A percentile compares a stretch with the other conserved stretches of the same genome.
Conservation (phyloP, 2,797 vertebrate genomes). For the Ara ararauna region DNA sequence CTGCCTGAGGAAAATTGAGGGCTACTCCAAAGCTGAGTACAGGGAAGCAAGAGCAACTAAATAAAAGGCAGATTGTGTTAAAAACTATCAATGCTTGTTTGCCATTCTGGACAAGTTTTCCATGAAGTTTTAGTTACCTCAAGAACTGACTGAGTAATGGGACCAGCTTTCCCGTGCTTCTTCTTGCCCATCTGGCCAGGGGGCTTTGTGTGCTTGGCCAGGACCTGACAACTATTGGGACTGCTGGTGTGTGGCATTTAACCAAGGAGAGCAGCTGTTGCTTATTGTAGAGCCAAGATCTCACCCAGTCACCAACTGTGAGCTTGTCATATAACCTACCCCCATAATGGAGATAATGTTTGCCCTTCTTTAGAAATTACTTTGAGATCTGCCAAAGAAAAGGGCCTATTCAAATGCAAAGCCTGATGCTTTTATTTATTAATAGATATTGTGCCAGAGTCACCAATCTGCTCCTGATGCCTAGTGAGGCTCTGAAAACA, state of each 20-base stretch:
- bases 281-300: conserved; percentile 14
- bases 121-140: conserved; percentile 2
- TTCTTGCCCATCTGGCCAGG: conserved; percentile 32
- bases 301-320: conserved; percentile 6
- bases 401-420: conserved; percentile 56
- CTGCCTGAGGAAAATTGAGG: neutral
- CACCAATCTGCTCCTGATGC: conserved; percentile 53
- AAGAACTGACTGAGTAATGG: neutral
- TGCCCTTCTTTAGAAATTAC: conserved; percentile 58
- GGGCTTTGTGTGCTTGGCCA: neutral
- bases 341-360: conserved; percentile 9
- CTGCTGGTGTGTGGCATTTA: conserved; percentile 48
- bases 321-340: conserved; percentile 28
- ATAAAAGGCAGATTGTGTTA: neutral
- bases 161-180: neutral
- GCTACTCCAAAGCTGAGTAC: neutral
- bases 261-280: conserved; percentile 60
- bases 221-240: neutral
- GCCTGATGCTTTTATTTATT: conserved; percentile 63
- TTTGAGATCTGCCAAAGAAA: conserved; percentile 59
- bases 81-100: neutral
- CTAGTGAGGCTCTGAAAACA: neutral
- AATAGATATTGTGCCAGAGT: conserved; percentile 50
- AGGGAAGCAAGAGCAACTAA: neutral
- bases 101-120: neutral